phyloP scores from a whole-genome alignment of 2,888 invertebrate genomes.

The Drosophila atripex region DNA sequence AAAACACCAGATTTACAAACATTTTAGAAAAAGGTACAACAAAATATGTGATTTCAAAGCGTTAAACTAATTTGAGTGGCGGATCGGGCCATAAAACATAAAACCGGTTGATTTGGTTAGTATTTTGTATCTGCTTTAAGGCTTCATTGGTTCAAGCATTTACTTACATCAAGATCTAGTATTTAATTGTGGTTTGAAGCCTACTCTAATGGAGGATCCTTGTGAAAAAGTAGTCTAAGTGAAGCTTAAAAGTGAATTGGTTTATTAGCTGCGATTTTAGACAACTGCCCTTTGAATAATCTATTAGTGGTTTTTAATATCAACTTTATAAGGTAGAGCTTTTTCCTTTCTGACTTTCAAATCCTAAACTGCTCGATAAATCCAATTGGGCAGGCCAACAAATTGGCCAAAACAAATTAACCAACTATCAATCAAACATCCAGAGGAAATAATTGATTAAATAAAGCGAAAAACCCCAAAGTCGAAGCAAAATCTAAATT shows the following conservation, averaged over 20 bases:
- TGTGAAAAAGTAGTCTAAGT: neutral
- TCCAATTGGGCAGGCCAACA: slow-evolving; percentile 5
- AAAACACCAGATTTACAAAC: slow-evolving; percentile 33
- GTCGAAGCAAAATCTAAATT: slow-evolving; percentile 51
- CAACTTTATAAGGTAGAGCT: neutral
- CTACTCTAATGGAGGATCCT: slow-evolving; percentile 2
- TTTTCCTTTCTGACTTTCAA: slow-evolving; percentile 1
- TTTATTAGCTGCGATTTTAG: slow-evolving; percentile 4
- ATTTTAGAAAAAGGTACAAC: slow-evolving; percentile 34
- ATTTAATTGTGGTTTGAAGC: slow-evolving; percentile 30
- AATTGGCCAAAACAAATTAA: neutral
- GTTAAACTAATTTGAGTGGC: slow-evolving; percentile 69
- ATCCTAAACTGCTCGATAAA: neutral
- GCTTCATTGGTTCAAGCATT: slow-evolving; percentile 54
- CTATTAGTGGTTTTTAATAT: neutral
- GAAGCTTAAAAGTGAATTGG: neutral
- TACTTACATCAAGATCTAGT: slow-evolving; percentile 31
- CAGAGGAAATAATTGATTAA: slow-evolving; percentile 27
- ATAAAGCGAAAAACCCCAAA: slow-evolving; percentile 28
- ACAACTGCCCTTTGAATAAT: neutral
- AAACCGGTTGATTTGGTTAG: slow-evolving; percentile 64
- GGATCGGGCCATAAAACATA: slow-evolving; percentile 56
- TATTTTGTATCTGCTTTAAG: slow-evolving; percentile 52
- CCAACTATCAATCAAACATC: slow-evolving; percentile 28
- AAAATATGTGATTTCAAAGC: slow-evolving; percentile 52